Conservation (phyloP, 1,140 invertebrate genomes). For the Dreissena polymorpha region DNA sequence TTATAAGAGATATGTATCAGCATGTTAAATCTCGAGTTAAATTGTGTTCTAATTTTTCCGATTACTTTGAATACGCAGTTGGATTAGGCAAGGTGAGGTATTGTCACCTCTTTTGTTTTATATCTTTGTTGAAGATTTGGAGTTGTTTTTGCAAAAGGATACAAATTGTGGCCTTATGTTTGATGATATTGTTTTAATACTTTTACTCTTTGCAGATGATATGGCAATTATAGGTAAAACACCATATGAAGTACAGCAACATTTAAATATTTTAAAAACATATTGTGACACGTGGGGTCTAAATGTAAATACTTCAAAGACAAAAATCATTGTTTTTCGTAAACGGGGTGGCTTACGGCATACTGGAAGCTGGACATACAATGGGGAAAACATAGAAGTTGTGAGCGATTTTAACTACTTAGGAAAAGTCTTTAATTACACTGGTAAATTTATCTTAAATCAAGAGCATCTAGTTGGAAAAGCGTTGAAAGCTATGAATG, state of each 20-base stretch:
- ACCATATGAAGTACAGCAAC: constrained; percentile 13
- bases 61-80: neutral
- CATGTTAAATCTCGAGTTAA: neutral
- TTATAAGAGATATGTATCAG: constrained; percentile 1
- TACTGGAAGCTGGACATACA: constrained; percentile 38
- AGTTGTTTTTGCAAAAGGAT: neutral
- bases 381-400: constrained; percentile 27
- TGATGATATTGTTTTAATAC: constrained; percentile 27
- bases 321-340: constrained; percentile 45
- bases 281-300: constrained; percentile 27
- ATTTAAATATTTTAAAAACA: constrained; percentile 13
- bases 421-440: constrained; percentile 29
- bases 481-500: neutral
- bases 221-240: constrained; percentile 31
- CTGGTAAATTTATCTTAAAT: constrained; percentile 17
- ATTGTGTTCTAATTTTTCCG: constrained; percentile 5
- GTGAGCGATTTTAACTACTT: constrained; percentile 49
- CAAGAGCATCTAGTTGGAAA: constrained; percentile 25
- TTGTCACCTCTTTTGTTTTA: neutral
- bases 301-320: constrained; percentile 5
- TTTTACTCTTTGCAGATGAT: constrained; percentile 48
- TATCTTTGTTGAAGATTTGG: neutral
- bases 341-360: constrained; percentile 19
- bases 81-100: constrained; percentile 6
- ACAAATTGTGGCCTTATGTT: neutral